A percentile compares a stretch with the other conserved stretches of the same genome.
These are phyloP conservation scores for Talpa occidentalis DNA, from an alignment of 2,113 vertebrate species.

Conservation along the genomic window DNA sequence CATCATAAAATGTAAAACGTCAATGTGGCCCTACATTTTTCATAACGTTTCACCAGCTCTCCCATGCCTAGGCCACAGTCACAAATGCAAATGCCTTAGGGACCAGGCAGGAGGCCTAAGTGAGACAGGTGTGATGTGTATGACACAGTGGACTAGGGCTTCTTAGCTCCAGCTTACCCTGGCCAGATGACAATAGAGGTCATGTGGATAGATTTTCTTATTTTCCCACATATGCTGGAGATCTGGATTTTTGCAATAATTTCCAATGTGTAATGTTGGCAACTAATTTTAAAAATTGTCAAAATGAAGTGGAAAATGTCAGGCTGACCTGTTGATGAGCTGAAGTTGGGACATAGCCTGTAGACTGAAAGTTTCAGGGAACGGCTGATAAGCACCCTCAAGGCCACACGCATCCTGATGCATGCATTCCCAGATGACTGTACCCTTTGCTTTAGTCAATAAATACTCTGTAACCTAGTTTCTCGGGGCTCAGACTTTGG, in stretches of 20 bases:
- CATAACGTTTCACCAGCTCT: not conserved
- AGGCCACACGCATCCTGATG: no score
- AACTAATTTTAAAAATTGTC: not conserved
- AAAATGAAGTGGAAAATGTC: no score
- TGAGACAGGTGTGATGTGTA: no score
- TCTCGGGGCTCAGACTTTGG: no score
- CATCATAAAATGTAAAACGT: not conserved
- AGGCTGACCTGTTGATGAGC: no score
- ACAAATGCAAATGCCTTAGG: not conserved
- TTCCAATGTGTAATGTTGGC: not conserved
- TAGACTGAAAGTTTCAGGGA: no score
- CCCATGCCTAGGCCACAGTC: not conserved
- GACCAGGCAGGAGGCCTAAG: not conserved
- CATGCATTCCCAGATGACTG: no score
- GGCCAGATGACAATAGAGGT: not conserved
- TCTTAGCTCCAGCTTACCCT: not conserved
- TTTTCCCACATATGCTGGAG: not conserved
- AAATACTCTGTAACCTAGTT: no score
- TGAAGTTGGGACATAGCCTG: no score
- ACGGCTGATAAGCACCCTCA: no score
- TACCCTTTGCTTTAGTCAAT: no score
- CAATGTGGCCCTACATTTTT: not conserved
- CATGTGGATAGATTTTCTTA: not conserved
- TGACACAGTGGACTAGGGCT: not conserved
- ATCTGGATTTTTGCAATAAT: not conserved